A percentile compares a stretch with the other conserved stretches of the same genome.
These are phyloP conservation scores for Lasioglossum calceatum DNA, from an alignment of 2,888 invertebrate genomes.

Conservation along the genomic window DNA sequence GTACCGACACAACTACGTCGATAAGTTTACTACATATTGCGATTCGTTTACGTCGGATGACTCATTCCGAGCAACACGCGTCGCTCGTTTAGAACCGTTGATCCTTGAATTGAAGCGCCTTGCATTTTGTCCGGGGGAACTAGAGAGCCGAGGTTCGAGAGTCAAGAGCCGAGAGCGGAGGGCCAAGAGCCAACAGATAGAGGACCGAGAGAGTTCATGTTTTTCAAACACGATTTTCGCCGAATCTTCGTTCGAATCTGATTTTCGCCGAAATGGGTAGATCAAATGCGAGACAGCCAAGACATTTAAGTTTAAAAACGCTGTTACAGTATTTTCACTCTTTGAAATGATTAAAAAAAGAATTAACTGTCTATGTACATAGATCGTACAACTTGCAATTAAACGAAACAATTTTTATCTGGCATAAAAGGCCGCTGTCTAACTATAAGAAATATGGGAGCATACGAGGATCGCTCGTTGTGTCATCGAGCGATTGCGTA, in stretches of 20 bases:
- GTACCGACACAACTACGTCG: background rate
- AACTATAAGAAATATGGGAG: background rate
- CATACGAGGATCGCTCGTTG: background rate
- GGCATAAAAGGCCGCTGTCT: too few species aligned
- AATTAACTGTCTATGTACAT: too few species aligned
- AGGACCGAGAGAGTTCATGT: background rate
- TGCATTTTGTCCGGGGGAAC: background rate
- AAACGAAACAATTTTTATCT: too few species aligned
- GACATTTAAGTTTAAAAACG: too few species aligned
- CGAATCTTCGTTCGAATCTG: too few species aligned
- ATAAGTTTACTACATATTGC: slow-evolving; percentile 12
- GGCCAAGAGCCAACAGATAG: background rate
- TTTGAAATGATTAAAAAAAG: too few species aligned
- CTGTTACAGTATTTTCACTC: too few species aligned
- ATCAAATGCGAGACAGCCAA: too few species aligned
- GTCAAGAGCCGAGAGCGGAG: background rate
- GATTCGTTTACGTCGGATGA: slow-evolving; percentile 9
- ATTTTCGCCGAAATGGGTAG: too few species aligned
- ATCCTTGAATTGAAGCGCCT: background rate
- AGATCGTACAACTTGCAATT: too few species aligned
- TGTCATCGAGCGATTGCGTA: background rate
- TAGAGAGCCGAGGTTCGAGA: background rate
- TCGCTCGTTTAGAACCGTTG: background rate
- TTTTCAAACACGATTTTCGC: background rate
- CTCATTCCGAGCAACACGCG: background rate